Base-by-base conservation (phyloP, 2,888 invertebrate species). In the Drosophila maculinotata region DNA sequence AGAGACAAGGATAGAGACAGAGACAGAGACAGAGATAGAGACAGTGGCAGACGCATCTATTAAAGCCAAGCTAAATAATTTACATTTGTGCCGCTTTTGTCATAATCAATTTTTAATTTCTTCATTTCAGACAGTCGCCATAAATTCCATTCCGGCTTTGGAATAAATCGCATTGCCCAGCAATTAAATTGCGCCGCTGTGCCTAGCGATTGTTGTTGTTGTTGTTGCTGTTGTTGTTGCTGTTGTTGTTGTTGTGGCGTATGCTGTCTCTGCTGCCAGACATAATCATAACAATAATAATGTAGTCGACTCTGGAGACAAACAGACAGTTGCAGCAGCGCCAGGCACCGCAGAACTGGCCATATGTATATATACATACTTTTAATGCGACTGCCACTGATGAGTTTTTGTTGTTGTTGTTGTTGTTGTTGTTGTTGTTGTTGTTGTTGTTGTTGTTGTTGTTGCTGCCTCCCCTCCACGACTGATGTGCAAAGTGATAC, bases 51-150 rank as follows among this genome's bases (percentile, higher is more conserved):
- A 42, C 49, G 52, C 71, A 72, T 66, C 71, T 62, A 64, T 68
- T 69, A 69, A 69, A 67, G 58, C 57, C 59, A 4, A 60, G 68
- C 60, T 79, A 76, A 87, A 79, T 86, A 87, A 87, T 87, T 81
- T 78, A 72, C 83, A 81, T 84, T 67, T 86, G 75, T 79, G 69
- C 62, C 76, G 79, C 69, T 76, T 87, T 87, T 85, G 87, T 87
- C 88, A 88, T 84, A 88, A 87, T 87, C 87, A 87, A 88, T 88
- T 88, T 88, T 88, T 83, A 88, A 88, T 88, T 88, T 87, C 87
- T 86, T 87, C 79, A 81, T 83, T 87, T 78, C 69, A 60, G 78
- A 77, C 79, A 77, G 68, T 53, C 60, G 79, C 81, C 79, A 89
- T 89, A 89, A 89, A 89, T 89, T 89, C 69, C 78, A 73, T 59